phyloP scores from a whole-genome alignment of 2,888 invertebrate species.

The Ischnus inquisitorius region DNA sequence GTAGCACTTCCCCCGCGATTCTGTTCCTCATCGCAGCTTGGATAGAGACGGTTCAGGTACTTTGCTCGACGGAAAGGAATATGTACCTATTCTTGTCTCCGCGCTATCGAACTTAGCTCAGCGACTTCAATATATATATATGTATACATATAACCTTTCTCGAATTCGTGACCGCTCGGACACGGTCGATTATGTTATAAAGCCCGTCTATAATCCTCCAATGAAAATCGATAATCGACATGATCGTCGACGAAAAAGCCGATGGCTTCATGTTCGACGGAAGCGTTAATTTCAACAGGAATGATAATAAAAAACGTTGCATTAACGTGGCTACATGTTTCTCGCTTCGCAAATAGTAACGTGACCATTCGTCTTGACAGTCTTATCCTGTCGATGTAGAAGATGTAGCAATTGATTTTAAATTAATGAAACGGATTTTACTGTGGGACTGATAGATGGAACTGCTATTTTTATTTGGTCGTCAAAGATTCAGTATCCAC shows the following conservation, averaged over 20 bases:
- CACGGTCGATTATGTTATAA: background rate
- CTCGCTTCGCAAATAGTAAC: no score
- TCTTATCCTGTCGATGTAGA: no score
- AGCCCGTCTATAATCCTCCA: background rate
- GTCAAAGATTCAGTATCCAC: no score
- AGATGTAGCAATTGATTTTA: no score
- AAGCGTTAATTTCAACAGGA: background rate
- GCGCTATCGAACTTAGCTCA: slow-evolving; percentile 23
- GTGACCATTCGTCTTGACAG: no score
- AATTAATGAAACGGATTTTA: no score
- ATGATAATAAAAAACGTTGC: background rate
- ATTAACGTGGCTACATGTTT: no score
- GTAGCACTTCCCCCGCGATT: background rate
- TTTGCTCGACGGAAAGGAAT: background rate
- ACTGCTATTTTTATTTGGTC: no score
- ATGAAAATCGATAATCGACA: background rate
- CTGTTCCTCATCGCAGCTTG: background rate
- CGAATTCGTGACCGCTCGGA: background rate
- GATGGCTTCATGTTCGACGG: background rate
- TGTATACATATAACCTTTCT: background rate
- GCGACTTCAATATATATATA: background rate
- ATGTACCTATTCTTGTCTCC: background rate
- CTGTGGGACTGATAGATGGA: no score
- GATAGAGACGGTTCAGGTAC: background rate
- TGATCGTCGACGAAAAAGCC: background rate